Base-by-base conservation (phyloP, 2,888 invertebrate genomes). In the Nebria salina region DNA sequence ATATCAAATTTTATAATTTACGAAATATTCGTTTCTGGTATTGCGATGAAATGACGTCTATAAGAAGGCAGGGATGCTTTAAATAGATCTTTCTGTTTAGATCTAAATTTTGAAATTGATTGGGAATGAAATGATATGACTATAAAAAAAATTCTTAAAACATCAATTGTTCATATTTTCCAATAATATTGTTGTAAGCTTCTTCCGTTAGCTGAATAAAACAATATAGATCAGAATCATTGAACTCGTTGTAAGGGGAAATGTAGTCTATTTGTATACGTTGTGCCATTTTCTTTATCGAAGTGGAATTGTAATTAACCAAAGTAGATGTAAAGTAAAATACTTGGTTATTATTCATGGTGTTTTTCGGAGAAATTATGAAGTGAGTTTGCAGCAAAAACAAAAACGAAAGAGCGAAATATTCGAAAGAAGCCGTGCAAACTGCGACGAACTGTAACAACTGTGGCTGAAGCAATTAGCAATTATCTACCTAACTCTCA, bases 361-460 rank as follows among this genome's bases (percentile, higher is more conserved):
- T 43, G 41, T 42, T 41, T 73, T 34, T 73, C 15, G 42, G 13
- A 73, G 73, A 73, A 42, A 75, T 80, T 75, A 80, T 80, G 80
- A 80, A 80, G 80, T 75, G 80, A n/a, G 13, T 34, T 65, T 64
- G 72, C 13, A n/a, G 41, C 34, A 73, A 68, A 41, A 73, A 73
- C 73, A 73, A 41, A 26, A 43, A 13, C 20, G 73, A 73, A 41
- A 73, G 15, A 15, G 73, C 73, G 26, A 73, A 73, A 73, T 41
- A 41, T 73, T 41, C 73, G 11, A 70, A 20, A 13, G 70, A 70
- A 15, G 2, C 54, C 1, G 20, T 25, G 70, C 11, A 70, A 70
- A 70, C 70, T 70, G 70, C 26, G 34, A 25, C 70, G 70, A 70
- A 70, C 70, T 70, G 34, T 26, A 70, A 70, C 70, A 70, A 70